Conservation (phyloP, 1,140 invertebrate species). For the Metaphire vulgaris region DNA sequence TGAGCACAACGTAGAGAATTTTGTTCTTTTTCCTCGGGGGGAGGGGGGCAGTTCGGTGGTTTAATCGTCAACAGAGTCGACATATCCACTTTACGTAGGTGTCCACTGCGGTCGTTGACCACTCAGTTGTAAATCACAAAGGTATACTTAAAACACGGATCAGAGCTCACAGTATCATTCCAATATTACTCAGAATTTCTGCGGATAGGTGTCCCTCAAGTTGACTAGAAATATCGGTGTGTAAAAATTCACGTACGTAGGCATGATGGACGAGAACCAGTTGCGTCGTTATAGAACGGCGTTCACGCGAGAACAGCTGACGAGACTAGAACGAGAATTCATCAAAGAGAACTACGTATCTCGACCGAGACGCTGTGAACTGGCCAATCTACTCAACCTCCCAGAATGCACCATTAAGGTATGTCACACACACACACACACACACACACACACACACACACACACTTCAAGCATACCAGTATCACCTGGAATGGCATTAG, state of each 20-base stretch:
- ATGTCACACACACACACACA: slow-evolving; percentile 36
- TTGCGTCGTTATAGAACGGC: slow-evolving; percentile 91
- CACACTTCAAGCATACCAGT: not conserved
- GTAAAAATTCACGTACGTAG: not conserved
- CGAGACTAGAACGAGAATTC: slow-evolving; percentile 93
- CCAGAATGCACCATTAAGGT: slow-evolving; percentile 99
- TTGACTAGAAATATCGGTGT: not conserved
- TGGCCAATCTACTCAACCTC: slow-evolving; percentile 82
- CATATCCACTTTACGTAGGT: not conserved
- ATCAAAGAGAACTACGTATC: slow-evolving; percentile 96
- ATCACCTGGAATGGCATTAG: too few relatives aligned
- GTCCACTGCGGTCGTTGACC: not conserved
- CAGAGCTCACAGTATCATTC: too few relatives aligned
- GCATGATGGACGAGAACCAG: slow-evolving; percentile 37
- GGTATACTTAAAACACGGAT: too few relatives aligned
- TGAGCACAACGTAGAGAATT: too few relatives aligned
- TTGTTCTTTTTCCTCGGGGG: too few relatives aligned
- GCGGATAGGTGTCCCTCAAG: too few relatives aligned
- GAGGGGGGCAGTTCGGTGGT: too few relatives aligned
- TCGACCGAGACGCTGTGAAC: slow-evolving; percentile 81
- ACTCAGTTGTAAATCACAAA: too few relatives aligned
- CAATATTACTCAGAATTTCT: too few relatives aligned
- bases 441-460: not conserved
- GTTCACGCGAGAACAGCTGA: slow-evolving; percentile 90
- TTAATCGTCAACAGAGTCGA: too few relatives aligned